Percentiles rank a stretch among this genome's conserved stretches.
These are phyloP conservation scores for Oceanodroma tethys DNA, from an alignment of 2,113 vertebrate species.

Conservation along the genomic window DNA sequence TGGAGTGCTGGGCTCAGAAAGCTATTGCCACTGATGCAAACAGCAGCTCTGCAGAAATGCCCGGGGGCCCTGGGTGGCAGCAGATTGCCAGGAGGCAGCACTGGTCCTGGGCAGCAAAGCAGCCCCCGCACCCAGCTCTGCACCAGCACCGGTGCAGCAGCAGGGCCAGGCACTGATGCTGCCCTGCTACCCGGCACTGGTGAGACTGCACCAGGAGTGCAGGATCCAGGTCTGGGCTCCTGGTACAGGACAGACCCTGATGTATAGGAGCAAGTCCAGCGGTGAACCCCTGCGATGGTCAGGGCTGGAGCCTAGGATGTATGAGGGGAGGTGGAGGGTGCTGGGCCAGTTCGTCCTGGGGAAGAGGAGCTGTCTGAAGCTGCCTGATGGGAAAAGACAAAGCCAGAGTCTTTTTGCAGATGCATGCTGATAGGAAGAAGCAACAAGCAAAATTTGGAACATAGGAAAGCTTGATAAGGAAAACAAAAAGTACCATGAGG, in stretches of 20 bases:
- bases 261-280: accelerated
- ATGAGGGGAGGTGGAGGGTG: accelerated
- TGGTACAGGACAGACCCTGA: background rate
- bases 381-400: background rate
- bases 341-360: background rate
- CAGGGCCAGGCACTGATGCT: background rate
- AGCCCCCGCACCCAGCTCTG: accelerated
- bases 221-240: background rate
- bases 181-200: accelerated
- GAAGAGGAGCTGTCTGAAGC: background rate
- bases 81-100: background rate
- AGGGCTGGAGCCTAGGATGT: accelerated
- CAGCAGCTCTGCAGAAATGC: background rate
- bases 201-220: accelerated
- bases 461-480: background rate
- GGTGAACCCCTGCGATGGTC: accelerated
- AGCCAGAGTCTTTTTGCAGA: background rate
- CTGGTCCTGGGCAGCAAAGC: background rate
- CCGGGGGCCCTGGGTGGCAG: accelerated
- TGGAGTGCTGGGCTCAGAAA: background rate
- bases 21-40: background rate
- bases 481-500: background rate
- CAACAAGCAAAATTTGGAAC: background rate
- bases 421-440: background rate
- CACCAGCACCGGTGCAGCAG: background rate